A percentile compares a stretch with the other conserved stretches of the same genome.
These are phyloP conservation scores for Glaucidium brasilianum DNA, from an alignment of 2,113 vertebrate genomes.

Conservation along the genomic window DNA sequence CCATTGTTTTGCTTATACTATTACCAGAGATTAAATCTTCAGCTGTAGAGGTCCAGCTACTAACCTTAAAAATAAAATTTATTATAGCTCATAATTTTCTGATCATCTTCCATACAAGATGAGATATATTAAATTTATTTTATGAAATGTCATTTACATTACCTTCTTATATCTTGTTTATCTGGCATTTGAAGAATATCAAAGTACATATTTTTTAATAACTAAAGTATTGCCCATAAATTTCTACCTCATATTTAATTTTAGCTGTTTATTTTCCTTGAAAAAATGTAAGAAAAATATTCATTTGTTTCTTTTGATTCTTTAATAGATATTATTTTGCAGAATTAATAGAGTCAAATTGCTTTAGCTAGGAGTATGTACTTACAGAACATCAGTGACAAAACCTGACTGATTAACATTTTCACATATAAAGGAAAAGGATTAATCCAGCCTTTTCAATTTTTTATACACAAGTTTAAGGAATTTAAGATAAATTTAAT, in stretches of 20 bases:
- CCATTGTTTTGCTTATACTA: not conserved
- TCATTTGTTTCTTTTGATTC: not conserved
- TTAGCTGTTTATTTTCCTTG: not conserved
- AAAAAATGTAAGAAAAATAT: not conserved
- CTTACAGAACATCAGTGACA: not conserved
- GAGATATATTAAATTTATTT: not conserved
- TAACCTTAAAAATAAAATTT: not conserved
- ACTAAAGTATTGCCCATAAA: not conserved
- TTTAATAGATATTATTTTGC: not conserved
- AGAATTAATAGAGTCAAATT: not conserved
- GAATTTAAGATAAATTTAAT: not conserved
- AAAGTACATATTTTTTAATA: not conserved
- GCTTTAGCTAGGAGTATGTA: not conserved
- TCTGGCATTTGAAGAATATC: not conserved
- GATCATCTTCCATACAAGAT: not conserved
- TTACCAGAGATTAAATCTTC: not conserved
- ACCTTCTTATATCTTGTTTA: not conserved
- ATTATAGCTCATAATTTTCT: not conserved
- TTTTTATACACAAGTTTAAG: not conserved
- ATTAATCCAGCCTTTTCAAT: not conserved
- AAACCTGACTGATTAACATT: not conserved
- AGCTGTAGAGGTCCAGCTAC: not conserved
- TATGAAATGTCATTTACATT: not conserved
- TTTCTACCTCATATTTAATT: not conserved
- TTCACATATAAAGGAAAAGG: not conserved